Evolutionary conservation across 2,113 vertebrate genomes (phyloP).

Genomic region (Microtus pennsylvanicus): DNA sequence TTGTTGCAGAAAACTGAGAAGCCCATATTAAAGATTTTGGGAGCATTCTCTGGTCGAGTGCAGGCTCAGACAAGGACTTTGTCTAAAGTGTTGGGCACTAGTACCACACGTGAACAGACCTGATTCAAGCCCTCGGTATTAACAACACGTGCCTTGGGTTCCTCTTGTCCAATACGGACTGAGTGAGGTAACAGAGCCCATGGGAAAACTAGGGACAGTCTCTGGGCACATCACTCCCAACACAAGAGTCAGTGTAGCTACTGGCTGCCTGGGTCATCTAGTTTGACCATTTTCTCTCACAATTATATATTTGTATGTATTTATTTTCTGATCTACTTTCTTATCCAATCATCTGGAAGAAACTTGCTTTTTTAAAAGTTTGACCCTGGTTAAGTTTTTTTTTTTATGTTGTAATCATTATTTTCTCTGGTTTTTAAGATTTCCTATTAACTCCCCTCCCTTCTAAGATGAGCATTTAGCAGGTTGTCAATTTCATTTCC

Average conservation of each 20-base stretch:
- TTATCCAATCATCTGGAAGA: neutral
- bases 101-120: neutral
- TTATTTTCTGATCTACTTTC: neutral
- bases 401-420: neutral
- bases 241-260: neutral
- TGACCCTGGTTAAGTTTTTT: neutral
- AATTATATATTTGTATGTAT: neutral
- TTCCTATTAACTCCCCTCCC: neutral
- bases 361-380: neutral
- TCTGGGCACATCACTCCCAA: neutral
- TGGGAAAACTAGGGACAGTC: no score
- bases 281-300: neutral
- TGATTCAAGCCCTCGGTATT: neutral
- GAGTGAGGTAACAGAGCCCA: neutral
- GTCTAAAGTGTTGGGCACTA: neutral
- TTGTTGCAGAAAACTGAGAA: neutral
- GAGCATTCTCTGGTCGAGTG: neutral
- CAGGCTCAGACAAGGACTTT: neutral
- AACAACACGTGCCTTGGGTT: neutral
- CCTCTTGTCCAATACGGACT: neutral
- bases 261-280: neutral
- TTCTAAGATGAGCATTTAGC: neutral
- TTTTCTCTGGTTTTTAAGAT: neutral
- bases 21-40: neutral
- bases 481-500: neutral